phyloP scores from a whole-genome alignment of 2,113 vertebrate genomes.

The Chaenogobius annularis region DNA sequence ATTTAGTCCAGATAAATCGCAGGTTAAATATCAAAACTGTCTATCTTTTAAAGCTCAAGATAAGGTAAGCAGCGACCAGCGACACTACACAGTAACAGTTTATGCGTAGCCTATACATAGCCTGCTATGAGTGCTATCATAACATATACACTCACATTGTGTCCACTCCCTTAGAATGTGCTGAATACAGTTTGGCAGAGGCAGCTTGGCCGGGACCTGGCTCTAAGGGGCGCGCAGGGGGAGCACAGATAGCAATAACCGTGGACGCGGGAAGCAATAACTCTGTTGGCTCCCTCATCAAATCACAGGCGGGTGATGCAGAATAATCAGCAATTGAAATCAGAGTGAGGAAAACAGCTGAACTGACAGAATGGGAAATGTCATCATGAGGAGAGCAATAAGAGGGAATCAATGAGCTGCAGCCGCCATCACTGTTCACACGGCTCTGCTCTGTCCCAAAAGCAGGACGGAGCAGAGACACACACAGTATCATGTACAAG shows the following conservation, averaged over 20 bases:
- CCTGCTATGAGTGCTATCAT: too few species aligned
- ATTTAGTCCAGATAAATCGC: too few species aligned
- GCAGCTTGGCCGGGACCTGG: neutral
- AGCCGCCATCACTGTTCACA: constrained; percentile 31
- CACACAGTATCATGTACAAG: neutral
- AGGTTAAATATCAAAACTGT: too few species aligned
- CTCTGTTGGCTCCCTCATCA: constrained; percentile 68
- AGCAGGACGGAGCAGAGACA: neutral
- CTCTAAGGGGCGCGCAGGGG: neutral
- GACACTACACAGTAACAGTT: too few species aligned
- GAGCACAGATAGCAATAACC: constrained; percentile 61
- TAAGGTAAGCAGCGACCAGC: too few species aligned
- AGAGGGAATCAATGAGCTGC: constrained; percentile 70
- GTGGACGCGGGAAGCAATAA: constrained; percentile 73
- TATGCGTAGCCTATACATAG: too few species aligned
- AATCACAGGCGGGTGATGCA: constrained; percentile 68
- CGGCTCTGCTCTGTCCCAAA: constrained; percentile 29
- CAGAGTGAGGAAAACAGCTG: constrained; percentile 65
- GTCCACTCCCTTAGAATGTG: neutral
- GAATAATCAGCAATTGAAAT: constrained; percentile 78
- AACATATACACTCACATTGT: neutral
- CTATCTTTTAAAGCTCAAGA: too few species aligned
- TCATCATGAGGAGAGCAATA: constrained; percentile 69
- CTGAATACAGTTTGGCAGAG: constrained; percentile 3
- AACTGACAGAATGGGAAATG: constrained; percentile 76